Evolutionary conservation across 2,797 vertebrate species (phyloP), one percentile per base, ranked within the genome.

Genomic region (Otolemur crassicaudatus): DNA sequence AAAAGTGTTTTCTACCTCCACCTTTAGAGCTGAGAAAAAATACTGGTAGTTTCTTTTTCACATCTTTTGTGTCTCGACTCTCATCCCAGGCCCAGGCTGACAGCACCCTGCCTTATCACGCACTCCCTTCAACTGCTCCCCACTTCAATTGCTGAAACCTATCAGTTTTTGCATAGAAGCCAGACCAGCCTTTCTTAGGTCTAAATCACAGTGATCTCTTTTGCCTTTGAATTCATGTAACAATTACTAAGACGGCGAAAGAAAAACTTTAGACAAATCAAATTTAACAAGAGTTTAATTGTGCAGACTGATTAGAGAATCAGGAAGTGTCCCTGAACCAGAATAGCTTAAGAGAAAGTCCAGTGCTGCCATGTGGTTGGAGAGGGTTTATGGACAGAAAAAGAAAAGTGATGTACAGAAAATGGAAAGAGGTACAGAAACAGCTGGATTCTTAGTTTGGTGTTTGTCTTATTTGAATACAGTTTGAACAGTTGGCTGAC

Each of bases 81-180:
- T 3, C 2, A 9, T 23, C 34, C 61, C 20, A 56, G 27, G 61
- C 49, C 27, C 11, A 19, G 56, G 75, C 63, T 72, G n/a, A 10
- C 31, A 37, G 40, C 17, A 22, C 12, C 8, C 60, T 19, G 11
- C 43, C 22, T 27, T 4, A 43, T 3, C 3, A 20, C 0, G 2
- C 16, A 37, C 14, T 49, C 0, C 2, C 7, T 17, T 56, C 20
- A 58, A 31, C 67, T 43, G 14, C 37, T 72, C 19, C 91, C n/a
- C 43, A 87, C 69, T 34, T 61, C 43, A 40, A 16, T 4, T 82
- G 67, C 16, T 58, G 53, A 83, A 79, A 83, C n/a, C 29, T 5
- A 63, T 13, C 46, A 22, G 40, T 22, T 37, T 60, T 85, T 84
- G n/a, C 29, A 19, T 0, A 40, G 58, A 43, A 70, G 43, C 23